Conservation (phyloP, 2,797 vertebrate species). For the Danio kyathit region DNA sequence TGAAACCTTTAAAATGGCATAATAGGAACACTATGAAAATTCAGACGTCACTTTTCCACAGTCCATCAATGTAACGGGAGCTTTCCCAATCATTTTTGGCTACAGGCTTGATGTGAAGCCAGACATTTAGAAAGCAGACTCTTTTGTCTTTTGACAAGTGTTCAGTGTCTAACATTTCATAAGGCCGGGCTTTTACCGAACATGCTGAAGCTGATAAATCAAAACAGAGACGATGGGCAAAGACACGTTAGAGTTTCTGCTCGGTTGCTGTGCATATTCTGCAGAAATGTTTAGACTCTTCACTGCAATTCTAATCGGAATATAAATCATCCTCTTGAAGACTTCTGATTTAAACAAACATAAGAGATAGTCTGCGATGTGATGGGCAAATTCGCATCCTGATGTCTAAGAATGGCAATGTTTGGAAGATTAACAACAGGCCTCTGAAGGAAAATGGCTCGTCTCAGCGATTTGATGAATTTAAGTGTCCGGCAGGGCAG, state of each 20-base stretch:
- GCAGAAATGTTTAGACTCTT: not conserved
- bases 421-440: slow-evolving; percentile 51
- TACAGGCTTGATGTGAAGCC: not conserved
- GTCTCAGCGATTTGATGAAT: slow-evolving; percentile 55
- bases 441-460: slow-evolving; percentile 41
- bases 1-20: too few species aligned
- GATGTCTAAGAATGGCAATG: slow-evolving; percentile 28
- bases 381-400: slow-evolving; percentile 4
- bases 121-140: slow-evolving; percentile 3
- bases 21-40: too few species aligned
- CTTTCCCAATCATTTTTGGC: not conserved
- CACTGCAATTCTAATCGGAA: not conserved
- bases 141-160: not conserved
- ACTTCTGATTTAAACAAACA: slow-evolving; percentile 2
- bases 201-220: not conserved
- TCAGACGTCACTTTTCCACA: not conserved
- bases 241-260: not conserved
- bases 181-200: not conserved
- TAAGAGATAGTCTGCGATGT: slow-evolving; percentile 15
- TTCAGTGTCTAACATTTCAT: not conserved
- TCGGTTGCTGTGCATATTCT: not conserved
- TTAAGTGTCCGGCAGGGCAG: slow-evolving; percentile 47
- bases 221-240: not conserved
- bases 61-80: not conserved
- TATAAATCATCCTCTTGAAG: not conserved